phyloP scores from a whole-genome alignment of 2,113 vertebrate genomes.

The Uria aalge region DNA sequence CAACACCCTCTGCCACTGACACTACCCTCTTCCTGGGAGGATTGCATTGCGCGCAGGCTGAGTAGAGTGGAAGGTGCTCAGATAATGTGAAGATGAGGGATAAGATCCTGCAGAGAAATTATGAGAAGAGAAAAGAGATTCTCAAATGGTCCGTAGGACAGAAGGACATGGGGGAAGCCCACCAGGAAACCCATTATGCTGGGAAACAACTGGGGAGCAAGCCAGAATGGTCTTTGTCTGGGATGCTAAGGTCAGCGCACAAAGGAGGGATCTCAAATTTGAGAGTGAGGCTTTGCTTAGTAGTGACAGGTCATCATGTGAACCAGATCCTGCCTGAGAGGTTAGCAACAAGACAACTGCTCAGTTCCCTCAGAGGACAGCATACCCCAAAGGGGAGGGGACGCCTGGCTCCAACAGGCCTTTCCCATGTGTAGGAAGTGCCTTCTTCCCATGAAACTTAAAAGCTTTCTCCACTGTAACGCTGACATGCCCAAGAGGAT shows the following conservation, averaged over 20 bases:
- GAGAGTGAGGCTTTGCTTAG: background rate
- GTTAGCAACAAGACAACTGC: background rate
- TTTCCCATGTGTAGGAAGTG: background rate
- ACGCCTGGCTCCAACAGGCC: background rate
- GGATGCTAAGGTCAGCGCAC: background rate
- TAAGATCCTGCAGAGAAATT: background rate
- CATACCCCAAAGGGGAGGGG: background rate
- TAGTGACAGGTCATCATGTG: accelerated
- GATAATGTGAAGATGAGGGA: background rate
- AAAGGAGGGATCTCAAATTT: background rate
- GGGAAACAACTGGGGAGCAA: background rate
- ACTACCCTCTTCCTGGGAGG: background rate
- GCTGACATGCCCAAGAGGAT: background rate
- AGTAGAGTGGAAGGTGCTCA: background rate
- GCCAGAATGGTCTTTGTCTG: accelerated
- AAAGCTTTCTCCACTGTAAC: background rate
- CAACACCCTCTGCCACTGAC: background rate
- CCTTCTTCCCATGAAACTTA: background rate
- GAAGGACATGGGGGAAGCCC: background rate
- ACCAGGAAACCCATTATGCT: background rate
- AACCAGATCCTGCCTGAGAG: background rate
- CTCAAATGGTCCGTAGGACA: background rate
- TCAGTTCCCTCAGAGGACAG: background rate
- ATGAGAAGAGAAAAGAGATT: background rate
- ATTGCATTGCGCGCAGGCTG: background rate